These are phyloP conservation scores for Pipistrellus pipistrellus DNA, from an alignment of 2,797 vertebrate genomes.

Conservation along the genomic window DNA sequence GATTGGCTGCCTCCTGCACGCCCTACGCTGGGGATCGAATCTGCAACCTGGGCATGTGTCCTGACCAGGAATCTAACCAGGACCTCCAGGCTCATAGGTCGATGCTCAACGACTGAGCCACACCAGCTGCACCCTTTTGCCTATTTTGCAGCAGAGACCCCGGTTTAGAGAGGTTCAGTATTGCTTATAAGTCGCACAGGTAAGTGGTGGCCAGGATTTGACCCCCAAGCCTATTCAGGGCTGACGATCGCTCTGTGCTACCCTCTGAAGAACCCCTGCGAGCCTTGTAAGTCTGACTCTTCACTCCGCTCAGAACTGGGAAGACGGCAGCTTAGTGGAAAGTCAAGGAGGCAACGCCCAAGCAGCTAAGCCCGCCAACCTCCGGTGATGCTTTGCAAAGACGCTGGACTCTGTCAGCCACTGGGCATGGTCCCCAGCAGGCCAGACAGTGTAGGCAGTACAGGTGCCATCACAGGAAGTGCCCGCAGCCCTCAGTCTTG, in stretches of 20 bases:
- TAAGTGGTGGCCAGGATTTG: not conserved
- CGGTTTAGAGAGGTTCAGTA: not conserved
- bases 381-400: not conserved
- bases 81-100: too few species aligned
- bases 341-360: rapidly evolving
- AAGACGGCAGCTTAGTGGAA: not conserved
- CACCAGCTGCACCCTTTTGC: not conserved
- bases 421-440: not conserved
- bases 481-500: not conserved
- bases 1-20: too few species aligned
- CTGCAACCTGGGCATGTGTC: too few species aligned
- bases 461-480: not conserved
- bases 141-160: not conserved
- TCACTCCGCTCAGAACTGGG: not conserved
- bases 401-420: not conserved
- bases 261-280: not conserved
- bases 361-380: rapidly evolving
- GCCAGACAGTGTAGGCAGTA: rapidly evolving
- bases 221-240: not conserved
- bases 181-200: not conserved
- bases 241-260: not conserved
- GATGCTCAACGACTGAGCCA: too few species aligned
- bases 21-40: too few species aligned
- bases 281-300: not conserved
- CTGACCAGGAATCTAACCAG: too few species aligned